Evolutionary conservation across 2,113 vertebrate genomes (phyloP), one percentile per base, ranked within the genome.

Genomic region (Toxotes chatareus): DNA sequence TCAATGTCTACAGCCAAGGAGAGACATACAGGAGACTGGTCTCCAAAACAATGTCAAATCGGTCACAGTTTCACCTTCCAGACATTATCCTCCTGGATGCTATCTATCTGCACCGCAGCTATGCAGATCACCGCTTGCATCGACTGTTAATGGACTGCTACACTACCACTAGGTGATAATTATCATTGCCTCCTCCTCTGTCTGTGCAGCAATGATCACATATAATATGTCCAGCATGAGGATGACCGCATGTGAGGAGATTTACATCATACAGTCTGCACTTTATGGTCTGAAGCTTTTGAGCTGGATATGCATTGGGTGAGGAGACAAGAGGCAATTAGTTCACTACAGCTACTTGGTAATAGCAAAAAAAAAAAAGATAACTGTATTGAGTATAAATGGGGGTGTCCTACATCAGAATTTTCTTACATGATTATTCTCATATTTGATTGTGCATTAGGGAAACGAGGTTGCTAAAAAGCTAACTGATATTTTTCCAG

Each of bases 1-100:
- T 89, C 86, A 85, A 90, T 92, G 61, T 61, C n/a, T 46, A n/a
- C 36, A 76, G 71, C 83, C 60, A 79, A 42, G 21, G 46, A 84
- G 63, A 83, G 69, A 57, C 68, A 63, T 1, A 4, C 27, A 19
- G 4, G 14, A 64, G 42, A 88, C 72, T 73, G 64, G 42, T 59
- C 32, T 44, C 46, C 57, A 73, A 27, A 79, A 69, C 80, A 88
- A 44, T 53, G 60, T 77, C 66, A 57, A 87, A 61, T 79, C 17
- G 3, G 73, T 83, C 61, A 63, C 70, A 80, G 38, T 76, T 56
- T 73, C 60, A 63, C 27, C 64, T n/a, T 73, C 36, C 32, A 74
- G 31, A 80, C 74, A 56, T 67, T 31, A 68, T 73, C 61, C 40
- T 67, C 32, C 21, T 44, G 76, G 51, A 81, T 75, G 74, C 49